These are phyloP conservation scores for Pasiphila rectangulata DNA, from an alignment of 2,888 invertebrate species.

Conservation along the genomic window DNA sequence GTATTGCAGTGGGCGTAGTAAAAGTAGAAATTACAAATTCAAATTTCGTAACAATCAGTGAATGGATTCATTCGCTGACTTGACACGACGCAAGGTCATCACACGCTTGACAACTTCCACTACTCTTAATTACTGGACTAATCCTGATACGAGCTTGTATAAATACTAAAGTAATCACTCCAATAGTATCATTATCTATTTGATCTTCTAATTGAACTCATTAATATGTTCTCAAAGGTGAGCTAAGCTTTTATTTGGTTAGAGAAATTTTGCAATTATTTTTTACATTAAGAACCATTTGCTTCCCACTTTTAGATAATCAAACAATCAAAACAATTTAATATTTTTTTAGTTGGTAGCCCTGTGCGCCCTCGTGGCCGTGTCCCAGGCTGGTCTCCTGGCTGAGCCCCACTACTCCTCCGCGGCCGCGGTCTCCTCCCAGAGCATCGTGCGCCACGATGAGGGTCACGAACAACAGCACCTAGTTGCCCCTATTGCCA, in stretches of 20 bases:
- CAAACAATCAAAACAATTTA: background rate
- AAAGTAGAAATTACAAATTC: constrained; percentile 11
- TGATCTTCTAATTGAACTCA: constrained; percentile 37
- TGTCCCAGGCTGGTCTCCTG: constrained; percentile 56
- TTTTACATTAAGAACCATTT: too few relatives aligned
- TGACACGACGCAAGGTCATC: constrained; percentile 37
- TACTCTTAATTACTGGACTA: constrained; percentile 39
- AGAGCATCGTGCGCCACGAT: constrained; percentile 61
- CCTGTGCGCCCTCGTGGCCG: constrained; percentile 55
- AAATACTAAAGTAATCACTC: constrained; percentile 43
- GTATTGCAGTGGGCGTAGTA: constrained; percentile 7
- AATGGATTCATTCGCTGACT: constrained; percentile 35
- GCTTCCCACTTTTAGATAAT: background rate
- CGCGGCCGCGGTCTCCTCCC: constrained; percentile 59
- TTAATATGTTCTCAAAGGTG: constrained; percentile 56
- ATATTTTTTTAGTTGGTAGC: constrained; percentile 38
- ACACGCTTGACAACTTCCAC: constrained; percentile 45
- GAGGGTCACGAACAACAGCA: constrained; percentile 37
- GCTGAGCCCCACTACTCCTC: constrained; percentile 54
- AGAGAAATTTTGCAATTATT: too few relatives aligned
- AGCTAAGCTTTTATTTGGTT: too few relatives aligned
- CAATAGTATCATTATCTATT: constrained; percentile 43
- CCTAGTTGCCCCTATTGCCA: constrained; percentile 33
- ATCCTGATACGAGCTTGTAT: constrained; percentile 42
- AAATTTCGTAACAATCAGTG: constrained; percentile 36